Percentiles rank a stretch among this genome's conserved stretches.
Conservation (phyloP, 2,113 vertebrate species). For the Axis porcinus region DNA sequence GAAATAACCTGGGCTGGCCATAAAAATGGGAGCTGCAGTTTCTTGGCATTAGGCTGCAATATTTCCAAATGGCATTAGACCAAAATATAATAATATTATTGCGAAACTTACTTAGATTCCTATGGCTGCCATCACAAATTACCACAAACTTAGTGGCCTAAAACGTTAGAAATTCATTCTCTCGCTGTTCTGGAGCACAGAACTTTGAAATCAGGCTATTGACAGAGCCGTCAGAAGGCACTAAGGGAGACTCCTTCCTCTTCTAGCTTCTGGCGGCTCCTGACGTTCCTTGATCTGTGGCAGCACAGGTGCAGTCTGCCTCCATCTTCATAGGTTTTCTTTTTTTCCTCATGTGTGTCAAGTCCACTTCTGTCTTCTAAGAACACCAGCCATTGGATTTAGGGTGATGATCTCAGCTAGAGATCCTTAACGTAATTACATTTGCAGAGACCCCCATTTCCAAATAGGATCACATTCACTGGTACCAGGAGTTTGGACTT, state of each 20-base stretch:
- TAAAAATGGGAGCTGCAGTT: slow-evolving; percentile 24
- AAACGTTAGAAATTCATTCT: not conserved
- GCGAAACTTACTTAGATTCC: not conserved
- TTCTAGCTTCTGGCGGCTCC: not conserved
- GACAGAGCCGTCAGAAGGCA: not conserved
- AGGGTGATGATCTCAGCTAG: not conserved
- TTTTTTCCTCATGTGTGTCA: not conserved
- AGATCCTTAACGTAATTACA: not conserved
- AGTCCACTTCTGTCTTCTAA: not conserved
- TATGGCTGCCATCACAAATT: not conserved
- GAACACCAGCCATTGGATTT: not conserved
- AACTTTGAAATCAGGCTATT: not conserved
- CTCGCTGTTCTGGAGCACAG: not conserved
- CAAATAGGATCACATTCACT: not conserved
- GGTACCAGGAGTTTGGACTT: not conserved
- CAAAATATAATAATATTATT: slow-evolving; percentile 35
- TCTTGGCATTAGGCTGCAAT: not conserved
- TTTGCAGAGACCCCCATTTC: not conserved
- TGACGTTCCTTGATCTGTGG: not conserved
- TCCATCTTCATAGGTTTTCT: not conserved
- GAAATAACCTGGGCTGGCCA: not conserved
- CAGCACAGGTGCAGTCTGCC: not conserved
- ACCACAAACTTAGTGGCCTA: not conserved
- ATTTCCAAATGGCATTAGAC: slow-evolving; percentile 26
- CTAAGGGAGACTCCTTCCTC: not conserved